Base-by-base conservation (phyloP, 37 sponge, comb jelly and placozoan genomes). In the Hexactinellida sp. region DNA sequence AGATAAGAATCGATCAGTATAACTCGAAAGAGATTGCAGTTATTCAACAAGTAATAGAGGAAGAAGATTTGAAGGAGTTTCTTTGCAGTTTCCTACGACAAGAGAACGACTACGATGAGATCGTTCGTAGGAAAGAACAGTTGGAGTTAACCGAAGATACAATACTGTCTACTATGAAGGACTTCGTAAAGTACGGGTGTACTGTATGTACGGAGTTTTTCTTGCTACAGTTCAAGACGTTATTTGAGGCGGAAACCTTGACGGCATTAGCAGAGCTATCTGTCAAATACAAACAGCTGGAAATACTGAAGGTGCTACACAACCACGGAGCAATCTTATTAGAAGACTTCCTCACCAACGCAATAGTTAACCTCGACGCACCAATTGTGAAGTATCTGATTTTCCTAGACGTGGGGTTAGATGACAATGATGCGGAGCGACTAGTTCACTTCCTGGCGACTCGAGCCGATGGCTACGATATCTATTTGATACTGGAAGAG, bases 261-360 rank as follows among this genome's bases (percentile, higher is more conserved):
- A 63, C 76, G 3, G 76, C 5, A n/a, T 63, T 63, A 63, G 76
- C 76, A 63, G 76, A 63, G 13, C 76, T 63, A 63, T 63, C 76
- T 32, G 76, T 63, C 13, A 63, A 63, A 28, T 7, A n/a, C 13
- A 28, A 28, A 63, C 76, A 63, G 30, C 21, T 63, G 5, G 76
- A 63, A 63, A 63, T 63, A n/a, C 34, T 63, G 76, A 63, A 63
- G 30, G 30, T 63, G 13, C 5, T 63, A 28, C 76, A 63, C 76
- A 63, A 63, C 76, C 76, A 63, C 30, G 76, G 76, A 23, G 76
- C 76, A 63, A 23, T 63, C 34, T 23, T 63, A 10, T n/a, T 63
- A 10, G 76, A 63, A 63, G 76, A 63, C 34, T 63, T 63, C 76
- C 5, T 63, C 3, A 63, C 76, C 1, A 63, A 25, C 34, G 76